These are phyloP conservation scores for Wasmannia auropunctata DNA, from an alignment of 1,140 invertebrate species.

Conservation along the genomic window DNA sequence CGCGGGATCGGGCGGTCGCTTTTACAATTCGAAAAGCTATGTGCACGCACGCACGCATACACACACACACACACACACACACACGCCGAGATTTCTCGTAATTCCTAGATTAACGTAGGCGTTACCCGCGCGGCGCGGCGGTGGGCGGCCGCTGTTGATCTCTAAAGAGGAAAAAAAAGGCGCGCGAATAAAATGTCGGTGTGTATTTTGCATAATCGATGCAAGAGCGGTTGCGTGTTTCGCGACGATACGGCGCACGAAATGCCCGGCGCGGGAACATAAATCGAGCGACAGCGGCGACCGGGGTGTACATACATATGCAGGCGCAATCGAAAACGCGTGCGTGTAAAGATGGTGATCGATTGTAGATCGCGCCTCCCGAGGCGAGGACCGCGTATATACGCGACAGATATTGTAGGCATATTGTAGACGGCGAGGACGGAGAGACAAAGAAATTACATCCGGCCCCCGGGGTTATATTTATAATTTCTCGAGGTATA, in stretches of 20 bases:
- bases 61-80: too few relatives aligned
- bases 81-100: neutral
- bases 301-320: neutral
- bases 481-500: neutral
- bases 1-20: neutral
- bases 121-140: neutral
- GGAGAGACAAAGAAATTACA: neutral
- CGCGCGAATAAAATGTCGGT: slow-evolving; percentile 18
- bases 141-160: slow-evolving; percentile 17
- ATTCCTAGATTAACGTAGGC: slow-evolving; percentile 11
- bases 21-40: slow-evolving; percentile 10
- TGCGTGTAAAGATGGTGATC: slow-evolving; percentile 10
- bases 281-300: neutral
- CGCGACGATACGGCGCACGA: slow-evolving; percentile 34
- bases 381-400: too few relatives aligned
- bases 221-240: slow-evolving; percentile 25
- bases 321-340: neutral
- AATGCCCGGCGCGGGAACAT: neutral
- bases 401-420: too few relatives aligned
- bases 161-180: slow-evolving; percentile 1
- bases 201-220: slow-evolving; percentile 57
- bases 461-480: neutral
- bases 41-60: too few relatives aligned
- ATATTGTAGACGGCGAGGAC: too few relatives aligned
- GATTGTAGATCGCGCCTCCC: neutral